These are phyloP conservation scores for Sebastes fasciatus DNA, from an alignment of 2,113 vertebrate species.

Conservation along the genomic window DNA sequence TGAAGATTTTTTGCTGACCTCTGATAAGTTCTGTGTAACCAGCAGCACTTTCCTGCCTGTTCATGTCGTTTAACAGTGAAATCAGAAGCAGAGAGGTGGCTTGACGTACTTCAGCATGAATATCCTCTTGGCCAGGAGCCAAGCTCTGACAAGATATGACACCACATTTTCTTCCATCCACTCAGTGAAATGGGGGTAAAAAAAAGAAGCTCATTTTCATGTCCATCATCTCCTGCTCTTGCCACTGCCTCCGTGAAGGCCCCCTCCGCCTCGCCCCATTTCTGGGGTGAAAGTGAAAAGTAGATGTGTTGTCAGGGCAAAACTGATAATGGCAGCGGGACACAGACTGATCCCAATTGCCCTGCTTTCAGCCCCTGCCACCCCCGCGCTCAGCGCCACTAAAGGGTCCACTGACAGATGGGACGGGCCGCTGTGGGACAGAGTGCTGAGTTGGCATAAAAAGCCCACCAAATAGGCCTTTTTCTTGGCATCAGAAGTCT, in stretches of 20 bases:
- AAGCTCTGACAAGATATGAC: constrained; percentile 77
- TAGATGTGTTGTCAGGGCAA: constrained; percentile 82
- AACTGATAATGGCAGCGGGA: constrained; percentile 82
- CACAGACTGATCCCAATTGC: constrained; percentile 82
- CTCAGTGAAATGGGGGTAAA: constrained; percentile 38
- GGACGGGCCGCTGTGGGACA: constrained; percentile 66
- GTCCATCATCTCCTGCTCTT: constrained; percentile 79
- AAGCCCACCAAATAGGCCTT: constrained; percentile 60
- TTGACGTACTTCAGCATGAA: constrained; percentile 48
- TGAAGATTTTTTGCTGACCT: neutral
- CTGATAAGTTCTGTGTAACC: constrained; percentile 13
- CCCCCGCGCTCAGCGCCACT: constrained; percentile 68
- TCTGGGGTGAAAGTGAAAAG: constrained; percentile 82
- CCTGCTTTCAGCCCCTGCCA: constrained; percentile 81
- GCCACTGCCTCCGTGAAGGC: constrained; percentile 62
- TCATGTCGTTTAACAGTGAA: constrained; percentile 32
- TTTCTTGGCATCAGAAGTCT: constrained; percentile 46
- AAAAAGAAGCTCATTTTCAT: constrained; percentile 79
- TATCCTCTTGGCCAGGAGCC: constrained; percentile 58
- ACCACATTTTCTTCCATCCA: constrained; percentile 73
- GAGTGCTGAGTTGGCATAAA: constrained; percentile 80
- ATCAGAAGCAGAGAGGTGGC: constrained; percentile 47
- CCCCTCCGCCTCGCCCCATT: constrained; percentile 53
- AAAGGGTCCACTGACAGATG: constrained; percentile 83
- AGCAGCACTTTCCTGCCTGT: constrained; percentile 12